Evolutionary conservation across 2,797 vertebrate genomes (phyloP), one percentile per base, ranked within the genome.

Genomic region (Acipenser oxyrinchus): DNA sequence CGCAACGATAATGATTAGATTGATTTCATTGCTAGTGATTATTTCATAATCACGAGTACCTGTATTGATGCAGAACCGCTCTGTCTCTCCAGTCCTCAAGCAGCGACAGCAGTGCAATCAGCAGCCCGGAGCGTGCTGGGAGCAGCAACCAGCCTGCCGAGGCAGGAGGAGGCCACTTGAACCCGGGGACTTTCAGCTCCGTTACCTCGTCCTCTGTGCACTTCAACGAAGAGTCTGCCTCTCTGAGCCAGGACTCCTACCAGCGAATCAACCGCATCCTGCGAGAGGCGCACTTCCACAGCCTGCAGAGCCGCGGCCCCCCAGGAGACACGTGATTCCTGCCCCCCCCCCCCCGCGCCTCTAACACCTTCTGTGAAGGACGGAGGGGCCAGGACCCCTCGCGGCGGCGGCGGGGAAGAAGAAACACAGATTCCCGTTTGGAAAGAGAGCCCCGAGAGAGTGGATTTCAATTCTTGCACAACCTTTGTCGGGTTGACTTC

Each of bases 271-370:
- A 98, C 87, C 93, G 94, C 81, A 94, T 97, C 82, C 87, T 98
- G 84, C 93, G 87, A 84, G 95, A 97, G 74, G 96, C 96, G 57
- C 96, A 98, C 81, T 98, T 98, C 72, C 92, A 97, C 73, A 98
- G 96, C 87, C 81, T 98, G 76, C 94, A 97, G 77, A 94, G 86
- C 85, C 88, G 94, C 73, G 87, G 88, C 67, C 91, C 92, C 71
- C 85, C 89, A 67, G 91, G 87, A 11, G 92, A 94, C 84, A 93
- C 93, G 86, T 84, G 86, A 79, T 69, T 51, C 6, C 60, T 65
- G 52, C 74, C 75, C 68, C 4, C 65, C 60, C 60, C 67, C 67
- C 51, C 23, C 23, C 2, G 13, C 6, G 12, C 10, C 52, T 37
- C 23, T 67, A 68, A 78, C 66, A 67, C 75, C 75, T 66, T 77